Conservation (phyloP, 2,113 vertebrate genomes). For the Ranitomeya variabilis region DNA sequence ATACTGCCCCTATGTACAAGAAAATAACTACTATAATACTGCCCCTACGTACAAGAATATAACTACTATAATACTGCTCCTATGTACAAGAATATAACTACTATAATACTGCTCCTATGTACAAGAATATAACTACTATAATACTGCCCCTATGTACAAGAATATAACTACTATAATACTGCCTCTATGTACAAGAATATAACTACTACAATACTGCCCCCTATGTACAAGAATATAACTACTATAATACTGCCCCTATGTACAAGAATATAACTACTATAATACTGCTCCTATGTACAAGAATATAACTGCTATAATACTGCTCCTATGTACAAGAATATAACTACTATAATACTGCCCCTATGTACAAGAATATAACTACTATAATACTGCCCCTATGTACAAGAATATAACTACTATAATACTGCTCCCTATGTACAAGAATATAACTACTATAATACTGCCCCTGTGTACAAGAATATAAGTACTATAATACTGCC, state of each 20-base stretch:
- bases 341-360: too few relatives aligned
- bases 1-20: constrained; percentile 1
- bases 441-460: background rate
- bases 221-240: too few relatives aligned
- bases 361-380: background rate
- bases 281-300: background rate
- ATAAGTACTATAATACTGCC: background rate
- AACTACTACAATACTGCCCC: background rate
- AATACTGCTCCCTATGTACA: background rate
- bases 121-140: background rate
- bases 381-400: background rate
- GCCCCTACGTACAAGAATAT: too few relatives aligned
- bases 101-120: background rate
- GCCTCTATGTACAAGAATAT: background rate
- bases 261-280: too few relatives aligned
- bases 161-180: constrained; percentile 5
- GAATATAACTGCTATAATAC: constrained; percentile 2
- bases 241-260: too few relatives aligned
- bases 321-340: background rate
- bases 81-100: too few relatives aligned
- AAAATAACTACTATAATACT: background rate
- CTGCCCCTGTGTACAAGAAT: background rate
- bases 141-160: background rate
- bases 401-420: background rate
- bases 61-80: too few relatives aligned